Conservation (phyloP, 1,140 invertebrate species). For the Limonius californicus region DNA sequence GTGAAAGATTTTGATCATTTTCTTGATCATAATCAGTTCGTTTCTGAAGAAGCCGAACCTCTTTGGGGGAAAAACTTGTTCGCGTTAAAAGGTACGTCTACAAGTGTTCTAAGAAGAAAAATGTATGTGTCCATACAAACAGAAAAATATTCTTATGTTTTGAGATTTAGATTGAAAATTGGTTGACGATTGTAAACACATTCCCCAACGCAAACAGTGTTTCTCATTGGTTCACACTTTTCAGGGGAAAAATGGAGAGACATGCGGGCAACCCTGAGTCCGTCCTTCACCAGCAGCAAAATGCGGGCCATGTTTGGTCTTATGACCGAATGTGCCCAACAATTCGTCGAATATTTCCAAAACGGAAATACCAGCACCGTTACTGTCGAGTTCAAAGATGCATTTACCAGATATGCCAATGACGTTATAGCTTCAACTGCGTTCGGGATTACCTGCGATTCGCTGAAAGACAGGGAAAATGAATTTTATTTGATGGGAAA, state of each 20-base stretch:
- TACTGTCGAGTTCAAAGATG: slow-evolving; percentile 20
- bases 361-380: slow-evolving; percentile 6
- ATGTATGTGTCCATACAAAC: too few relatives aligned
- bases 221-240: not conserved
- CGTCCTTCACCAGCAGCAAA: slow-evolving; percentile 57
- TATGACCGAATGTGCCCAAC: slow-evolving; percentile 46
- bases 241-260: slow-evolving; percentile 49
- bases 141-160: too few relatives aligned
- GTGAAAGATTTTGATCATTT: slow-evolving; percentile 38
- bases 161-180: too few relatives aligned
- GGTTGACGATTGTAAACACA: too few relatives aligned
- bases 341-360: slow-evolving; percentile 31
- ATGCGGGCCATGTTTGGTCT: slow-evolving; percentile 53
- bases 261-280: slow-evolving; percentile 54
- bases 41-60: slow-evolving; percentile 49
- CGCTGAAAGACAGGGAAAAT: too few relatives aligned
- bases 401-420: slow-evolving; percentile 45
- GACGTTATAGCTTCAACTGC: too few relatives aligned
- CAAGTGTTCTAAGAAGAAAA: not conserved
- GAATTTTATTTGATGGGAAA: too few relatives aligned
- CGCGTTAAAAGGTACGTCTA: slow-evolving; percentile 47
- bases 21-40: slow-evolving; percentile 40
- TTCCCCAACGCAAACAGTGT: too few relatives aligned
- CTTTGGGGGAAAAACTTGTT: slow-evolving; percentile 52
- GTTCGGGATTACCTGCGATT: too few relatives aligned